phyloP scores from a whole-genome alignment of 2,113 vertebrate species.

The Jaculus jaculus region DNA sequence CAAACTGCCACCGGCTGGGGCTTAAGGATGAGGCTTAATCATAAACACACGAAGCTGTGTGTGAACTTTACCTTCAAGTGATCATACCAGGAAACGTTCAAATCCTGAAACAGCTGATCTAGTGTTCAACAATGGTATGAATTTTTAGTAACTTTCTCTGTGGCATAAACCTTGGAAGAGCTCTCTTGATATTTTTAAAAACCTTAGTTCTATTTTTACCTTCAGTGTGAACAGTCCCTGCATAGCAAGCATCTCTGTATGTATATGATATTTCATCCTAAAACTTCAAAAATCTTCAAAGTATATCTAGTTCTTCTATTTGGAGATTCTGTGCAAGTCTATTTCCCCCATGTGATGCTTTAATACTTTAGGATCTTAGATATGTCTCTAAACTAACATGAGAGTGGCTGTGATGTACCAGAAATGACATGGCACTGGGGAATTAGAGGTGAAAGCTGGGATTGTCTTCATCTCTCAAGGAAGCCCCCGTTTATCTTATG shows the following conservation, averaged over 20 bases:
- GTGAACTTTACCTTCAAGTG: no score
- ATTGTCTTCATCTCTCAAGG: constrained; percentile 26
- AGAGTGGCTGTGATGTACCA: background rate
- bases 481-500: constrained; percentile 45
- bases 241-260: constrained; percentile 27
- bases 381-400: constrained; percentile 41
- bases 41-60: no score
- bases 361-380: constrained; percentile 24
- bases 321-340: constrained; percentile 23
- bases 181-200: constrained; percentile 6
- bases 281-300: constrained; percentile 61
- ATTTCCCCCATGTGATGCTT: background rate
- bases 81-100: background rate
- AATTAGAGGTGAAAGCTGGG: constrained; percentile 16
- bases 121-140: background rate
- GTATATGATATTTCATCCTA: constrained; percentile 29
- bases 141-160: background rate
- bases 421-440: background rate
- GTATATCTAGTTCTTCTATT: constrained; percentile 48
- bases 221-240: constrained; percentile 41
- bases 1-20: no score
- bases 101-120: background rate
- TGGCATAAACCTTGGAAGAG: background rate
- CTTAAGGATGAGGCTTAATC: no score
- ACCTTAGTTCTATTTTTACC: constrained; percentile 34